Evolutionary conservation across 2,797 vertebrate species (phyloP), one percentile per base, ranked within the genome.

Genomic region (Florisuga fusca): DNA sequence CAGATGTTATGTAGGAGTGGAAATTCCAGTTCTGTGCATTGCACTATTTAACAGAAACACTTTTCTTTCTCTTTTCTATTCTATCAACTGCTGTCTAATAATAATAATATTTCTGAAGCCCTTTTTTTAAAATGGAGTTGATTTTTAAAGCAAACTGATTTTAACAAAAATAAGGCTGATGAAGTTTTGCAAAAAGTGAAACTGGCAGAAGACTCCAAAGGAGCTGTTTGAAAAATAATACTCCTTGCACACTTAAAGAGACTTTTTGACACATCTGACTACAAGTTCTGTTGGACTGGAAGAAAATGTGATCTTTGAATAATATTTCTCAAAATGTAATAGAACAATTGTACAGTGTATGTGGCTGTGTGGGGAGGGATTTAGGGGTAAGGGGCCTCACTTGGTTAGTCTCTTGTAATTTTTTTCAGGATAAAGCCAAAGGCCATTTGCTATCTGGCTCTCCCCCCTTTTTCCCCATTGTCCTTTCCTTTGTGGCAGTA

Each of bases 401-500:
- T 96, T 97, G 95, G 97, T 97, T 97, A 94, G 20, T 97, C 59
- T 97, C 83, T 97, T 97, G 95, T 98, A 96, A 74, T 96, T 97
- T 97, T 97, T 97, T 96, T 90, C 96, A 98, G 97, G 97, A 96
- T 95, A 97, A 98, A 98, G 91, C 94, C 95, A 97, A 96, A 97
- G 91, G 96, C 91, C 88, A 82, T 89, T 97, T 98, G 95, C 93
- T 98, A 96, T 96, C 91, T 96, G 96, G 72, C 92, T 94, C 48
- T 33, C 90, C 92, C 81, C 79, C 36, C 21, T 46, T 87, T 96
- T 96, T 91, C 63, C 93, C 87, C 69, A 58, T 97, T 97, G 97
- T 96, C 91, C 72, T 97, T 97, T 93, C 86, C 95, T 97, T 73
- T 89, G 75, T 97, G 97, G 92, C 96, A 97, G 95, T 93, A 95